A percentile compares a stretch with the other conserved stretches of the same genome.
Evolutionary conservation across 2,113 vertebrate genomes (phyloP).

Genomic region (Cephalophus harveyi): DNA sequence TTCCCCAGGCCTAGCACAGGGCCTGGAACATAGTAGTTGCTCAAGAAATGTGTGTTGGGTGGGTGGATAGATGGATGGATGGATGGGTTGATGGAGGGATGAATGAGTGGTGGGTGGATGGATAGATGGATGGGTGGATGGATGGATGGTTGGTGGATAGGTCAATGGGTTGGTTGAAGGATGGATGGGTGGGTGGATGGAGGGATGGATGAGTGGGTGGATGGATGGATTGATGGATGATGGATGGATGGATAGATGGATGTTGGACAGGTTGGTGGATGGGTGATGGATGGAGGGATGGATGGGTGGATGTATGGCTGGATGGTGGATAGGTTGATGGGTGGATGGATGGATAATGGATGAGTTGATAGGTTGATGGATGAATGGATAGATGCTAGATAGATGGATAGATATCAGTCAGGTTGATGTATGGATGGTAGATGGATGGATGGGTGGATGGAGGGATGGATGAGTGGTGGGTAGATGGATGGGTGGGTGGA

Average conservation of each 20-base stretch:
- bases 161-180: background rate
- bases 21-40: background rate
- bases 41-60: background rate
- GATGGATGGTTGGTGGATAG: background rate
- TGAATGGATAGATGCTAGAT: background rate
- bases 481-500: background rate
- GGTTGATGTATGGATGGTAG: accelerated
- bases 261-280: accelerated
- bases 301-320: background rate
- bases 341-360: too few relatives aligned
- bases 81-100: background rate
- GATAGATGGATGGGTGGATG: accelerated
- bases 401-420: accelerated
- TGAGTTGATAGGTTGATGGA: too few relatives aligned
- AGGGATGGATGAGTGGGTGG: accelerated
- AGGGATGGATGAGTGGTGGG: too few relatives aligned
- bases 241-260: background rate
- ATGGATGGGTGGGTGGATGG: background rate
- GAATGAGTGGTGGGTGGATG: background rate
- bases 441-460: background rate
- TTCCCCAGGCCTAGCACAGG: background rate
- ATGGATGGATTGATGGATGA: accelerated
- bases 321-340: background rate
- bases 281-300: accelerated
- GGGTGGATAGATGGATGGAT: background rate